Evolutionary conservation across 2,797 vertebrate genomes (phyloP).

Genomic region (Enteromius paludinosus): DNA sequence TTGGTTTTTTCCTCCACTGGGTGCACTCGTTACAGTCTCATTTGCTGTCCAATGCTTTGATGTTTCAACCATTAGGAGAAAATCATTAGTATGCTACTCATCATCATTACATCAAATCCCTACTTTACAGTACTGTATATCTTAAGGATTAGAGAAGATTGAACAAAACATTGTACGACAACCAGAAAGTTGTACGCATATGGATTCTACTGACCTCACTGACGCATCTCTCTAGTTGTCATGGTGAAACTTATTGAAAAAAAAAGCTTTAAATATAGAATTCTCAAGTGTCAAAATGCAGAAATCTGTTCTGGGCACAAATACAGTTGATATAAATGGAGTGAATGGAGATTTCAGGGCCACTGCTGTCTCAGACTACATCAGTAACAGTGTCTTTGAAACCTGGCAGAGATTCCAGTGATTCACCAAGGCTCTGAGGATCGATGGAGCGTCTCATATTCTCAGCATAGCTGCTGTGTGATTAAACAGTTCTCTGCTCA

Average conservation of each 20-base stretch:
- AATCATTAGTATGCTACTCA: slow-evolving; percentile 48
- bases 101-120: slow-evolving; percentile 25
- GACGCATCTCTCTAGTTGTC: background rate
- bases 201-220: background rate
- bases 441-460: slow-evolving; percentile 44
- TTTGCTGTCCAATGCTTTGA: slow-evolving; percentile 43
- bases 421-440: slow-evolving; percentile 38
- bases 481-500: slow-evolving; percentile 49
- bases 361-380: slow-evolving; percentile 10
- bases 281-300: background rate
- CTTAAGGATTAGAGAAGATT: slow-evolving; percentile 1
- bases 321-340: slow-evolving; percentile 8
- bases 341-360: background rate
- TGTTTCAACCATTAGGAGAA: slow-evolving; percentile 26
- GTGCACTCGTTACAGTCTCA: slow-evolving; percentile 13
- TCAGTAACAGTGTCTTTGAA: slow-evolving; percentile 43
- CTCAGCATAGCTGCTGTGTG: slow-evolving; percentile 41
- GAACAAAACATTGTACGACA: slow-evolving; percentile 2
- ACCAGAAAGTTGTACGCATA: slow-evolving; percentile 2
- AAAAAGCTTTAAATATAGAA: background rate
- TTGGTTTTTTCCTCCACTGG: slow-evolving; percentile 25
- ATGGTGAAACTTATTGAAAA: slow-evolving; percentile 7
- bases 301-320: slow-evolving; percentile 8
- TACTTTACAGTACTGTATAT: slow-evolving; percentile 18
- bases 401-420: slow-evolving; percentile 53